A percentile compares a stretch with the other conserved stretches of the same genome.
Conservation (phyloP, 2,888 invertebrate genomes). For the Hydroisotoma schaefferi region DNA sequence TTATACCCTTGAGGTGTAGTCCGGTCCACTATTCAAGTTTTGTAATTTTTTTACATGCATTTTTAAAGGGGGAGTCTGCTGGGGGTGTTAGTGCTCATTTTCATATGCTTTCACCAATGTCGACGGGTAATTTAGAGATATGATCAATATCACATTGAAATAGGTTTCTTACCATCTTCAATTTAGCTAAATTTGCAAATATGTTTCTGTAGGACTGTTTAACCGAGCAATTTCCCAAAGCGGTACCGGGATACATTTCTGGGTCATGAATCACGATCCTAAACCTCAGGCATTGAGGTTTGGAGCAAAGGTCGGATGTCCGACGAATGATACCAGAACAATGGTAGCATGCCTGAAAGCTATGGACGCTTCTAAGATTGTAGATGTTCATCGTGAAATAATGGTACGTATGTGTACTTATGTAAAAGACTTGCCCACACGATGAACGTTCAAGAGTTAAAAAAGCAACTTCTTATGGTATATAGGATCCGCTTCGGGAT, state of each 20-base stretch:
- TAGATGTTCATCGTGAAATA: conserved; percentile 36
- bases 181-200: background rate
- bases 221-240: conserved; percentile 31
- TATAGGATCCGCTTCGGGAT: conserved; percentile 31
- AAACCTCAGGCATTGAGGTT: conserved; percentile 32
- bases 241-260: conserved; percentile 35
- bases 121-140: conserved; percentile 20
- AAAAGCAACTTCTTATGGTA: background rate
- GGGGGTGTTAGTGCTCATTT: conserved; percentile 32
- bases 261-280: conserved; percentile 33
- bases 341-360: conserved; percentile 38
- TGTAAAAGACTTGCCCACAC: background rate
- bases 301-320: conserved; percentile 33
- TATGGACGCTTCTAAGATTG: conserved; percentile 34
- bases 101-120: conserved; percentile 36
- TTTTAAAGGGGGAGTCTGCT: conserved; percentile 22
- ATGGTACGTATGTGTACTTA: conserved; percentile 15
- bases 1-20: background rate
- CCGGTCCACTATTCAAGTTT: background rate
- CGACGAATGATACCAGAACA: conserved; percentile 27
- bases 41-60: background rate
- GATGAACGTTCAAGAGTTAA: background rate
- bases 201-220: conserved; percentile 25
- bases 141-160: background rate
- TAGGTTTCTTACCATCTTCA: no score